These are phyloP conservation scores for Eupleurogrammus muticus DNA, from an alignment of 2,797 vertebrate species.

Conservation along the genomic window DNA sequence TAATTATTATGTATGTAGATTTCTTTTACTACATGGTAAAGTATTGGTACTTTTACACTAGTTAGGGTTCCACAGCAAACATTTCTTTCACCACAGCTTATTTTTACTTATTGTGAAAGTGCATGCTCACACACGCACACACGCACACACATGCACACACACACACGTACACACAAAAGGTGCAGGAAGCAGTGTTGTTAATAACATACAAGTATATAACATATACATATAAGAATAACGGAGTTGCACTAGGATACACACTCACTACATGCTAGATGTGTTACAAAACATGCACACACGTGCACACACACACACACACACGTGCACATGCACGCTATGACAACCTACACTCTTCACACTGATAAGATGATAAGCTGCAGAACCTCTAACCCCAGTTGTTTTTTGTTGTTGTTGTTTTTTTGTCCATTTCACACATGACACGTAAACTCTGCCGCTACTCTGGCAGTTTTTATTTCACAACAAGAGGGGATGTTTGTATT, in stretches of 20 bases:
- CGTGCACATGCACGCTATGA: neutral
- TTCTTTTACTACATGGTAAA: no score
- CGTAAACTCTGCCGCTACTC: neutral
- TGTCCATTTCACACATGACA: neutral
- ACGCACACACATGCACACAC: no score
- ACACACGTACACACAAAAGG: slow-evolving; percentile 13
- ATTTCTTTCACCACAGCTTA: no score
- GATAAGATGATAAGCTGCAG: neutral
- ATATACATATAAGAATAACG: no score
- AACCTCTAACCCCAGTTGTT: neutral
- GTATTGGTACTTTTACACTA: no score
- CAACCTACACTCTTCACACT: neutral
- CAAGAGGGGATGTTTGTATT: slow-evolving; percentile 35
- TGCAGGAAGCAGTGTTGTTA: slow-evolving; percentile 73
- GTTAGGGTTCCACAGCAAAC: no score
- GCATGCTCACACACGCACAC: no score
- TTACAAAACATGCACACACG: no score
- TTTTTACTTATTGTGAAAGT: no score
- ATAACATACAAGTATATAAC: slow-evolving; percentile 48
- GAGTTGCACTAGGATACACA: slow-evolving; percentile 23
- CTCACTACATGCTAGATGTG: slow-evolving; percentile 13
- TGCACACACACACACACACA: neutral
- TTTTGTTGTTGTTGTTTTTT: neutral
- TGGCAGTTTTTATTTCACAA: slow-evolving; percentile 57
- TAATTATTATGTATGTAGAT: no score